Evolutionary conservation across 2,113 vertebrate genomes (phyloP).

Genomic region (Pteruthius melanotis): DNA sequence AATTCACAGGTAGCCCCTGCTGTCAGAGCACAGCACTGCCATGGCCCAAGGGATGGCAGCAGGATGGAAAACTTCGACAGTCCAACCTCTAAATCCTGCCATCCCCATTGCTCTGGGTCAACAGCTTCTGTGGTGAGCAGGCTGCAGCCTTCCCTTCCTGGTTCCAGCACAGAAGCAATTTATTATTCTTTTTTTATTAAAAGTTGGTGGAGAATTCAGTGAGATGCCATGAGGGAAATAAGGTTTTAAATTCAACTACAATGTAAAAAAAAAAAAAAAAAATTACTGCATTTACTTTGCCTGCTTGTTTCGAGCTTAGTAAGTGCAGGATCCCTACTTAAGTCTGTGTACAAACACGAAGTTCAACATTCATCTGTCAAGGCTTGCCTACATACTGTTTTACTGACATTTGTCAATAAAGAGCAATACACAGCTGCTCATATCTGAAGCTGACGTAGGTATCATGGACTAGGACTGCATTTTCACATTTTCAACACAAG

Average conservation of each 20-base stretch:
- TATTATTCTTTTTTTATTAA: not conserved
- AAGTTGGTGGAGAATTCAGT: not conserved
- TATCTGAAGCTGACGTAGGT: not conserved
- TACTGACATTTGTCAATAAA: not conserved
- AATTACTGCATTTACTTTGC: not conserved
- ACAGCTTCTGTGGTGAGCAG: not conserved
- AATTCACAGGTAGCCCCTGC: not conserved
- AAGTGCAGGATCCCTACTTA: not conserved
- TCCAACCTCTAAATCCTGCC: accelerated
- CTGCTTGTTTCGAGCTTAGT: not conserved
- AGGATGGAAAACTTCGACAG: accelerated
- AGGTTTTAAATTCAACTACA: not conserved
- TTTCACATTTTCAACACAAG: not conserved
- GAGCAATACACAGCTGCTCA: not conserved
- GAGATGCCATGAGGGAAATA: not conserved
- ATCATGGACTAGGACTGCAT: not conserved
- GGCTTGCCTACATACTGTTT: not conserved
- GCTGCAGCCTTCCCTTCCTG: not conserved
- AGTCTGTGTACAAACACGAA: not conserved
- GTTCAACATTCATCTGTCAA: not conserved
- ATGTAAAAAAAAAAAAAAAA: not conserved
- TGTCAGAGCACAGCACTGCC: not conserved
- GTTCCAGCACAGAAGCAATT: not conserved
- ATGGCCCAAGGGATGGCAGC: not conserved
- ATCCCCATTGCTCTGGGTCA: not conserved